Evolutionary conservation across 2,888 invertebrate species (phyloP).

Genomic region (Bugula neritina): DNA sequence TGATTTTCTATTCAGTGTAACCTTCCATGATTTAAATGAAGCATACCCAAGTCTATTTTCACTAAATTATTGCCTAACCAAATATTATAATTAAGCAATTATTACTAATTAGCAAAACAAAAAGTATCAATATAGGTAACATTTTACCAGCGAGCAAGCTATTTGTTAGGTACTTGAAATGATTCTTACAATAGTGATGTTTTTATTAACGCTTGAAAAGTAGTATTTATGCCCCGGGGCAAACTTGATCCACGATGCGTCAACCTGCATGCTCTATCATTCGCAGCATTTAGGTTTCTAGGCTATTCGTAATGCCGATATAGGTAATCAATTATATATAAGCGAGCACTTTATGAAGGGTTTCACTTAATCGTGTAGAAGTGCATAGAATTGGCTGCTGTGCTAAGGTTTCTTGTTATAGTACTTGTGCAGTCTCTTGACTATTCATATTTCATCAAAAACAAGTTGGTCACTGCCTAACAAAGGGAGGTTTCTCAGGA

Average conservation of each 20-base stretch:
- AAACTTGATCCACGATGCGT: neutral
- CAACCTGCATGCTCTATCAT: neutral
- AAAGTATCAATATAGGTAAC: neutral
- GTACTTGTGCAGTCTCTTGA: no score
- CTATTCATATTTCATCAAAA: no score
- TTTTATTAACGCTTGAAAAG: neutral
- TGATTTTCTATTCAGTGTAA: neutral
- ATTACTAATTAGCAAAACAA: neutral
- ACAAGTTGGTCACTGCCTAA: no score
- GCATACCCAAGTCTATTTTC: neutral
- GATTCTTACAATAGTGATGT: neutral
- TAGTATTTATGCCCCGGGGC: neutral
- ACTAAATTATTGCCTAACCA: slow-evolving; percentile 15
- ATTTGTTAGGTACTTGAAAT: neutral
- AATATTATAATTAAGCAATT: slow-evolving; percentile 25
- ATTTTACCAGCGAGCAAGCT: neutral
- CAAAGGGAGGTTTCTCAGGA: no score
- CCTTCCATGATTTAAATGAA: slow-evolving; percentile 4
- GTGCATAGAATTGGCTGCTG: no score
- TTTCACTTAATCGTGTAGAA: neutral
- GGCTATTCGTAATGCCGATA: neutral
- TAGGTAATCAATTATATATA: neutral
- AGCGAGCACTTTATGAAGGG: neutral
- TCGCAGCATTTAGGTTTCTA: neutral
- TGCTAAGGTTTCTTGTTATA: no score